Percentiles rank a stretch among this genome's conserved stretches.
These are phyloP conservation scores for Dipodomys merriami DNA, from an alignment of 2,113 vertebrate species.

Conservation along the genomic window DNA sequence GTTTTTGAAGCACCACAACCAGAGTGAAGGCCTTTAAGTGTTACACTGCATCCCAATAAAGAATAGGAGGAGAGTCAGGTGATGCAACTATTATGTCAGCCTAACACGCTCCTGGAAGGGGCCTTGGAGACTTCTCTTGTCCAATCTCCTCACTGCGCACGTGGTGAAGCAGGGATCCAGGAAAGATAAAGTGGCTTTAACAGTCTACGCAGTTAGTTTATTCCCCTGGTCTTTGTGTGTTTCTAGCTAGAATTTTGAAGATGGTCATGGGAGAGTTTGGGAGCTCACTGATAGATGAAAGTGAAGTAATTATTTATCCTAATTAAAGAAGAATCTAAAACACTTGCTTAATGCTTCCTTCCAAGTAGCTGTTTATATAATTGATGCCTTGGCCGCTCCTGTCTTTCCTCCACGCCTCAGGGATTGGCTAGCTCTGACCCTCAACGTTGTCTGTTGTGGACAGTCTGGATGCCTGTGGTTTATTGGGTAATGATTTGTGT, in stretches of 20 bases:
- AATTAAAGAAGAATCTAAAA: conserved; percentile 78
- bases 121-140: conserved; percentile 23
- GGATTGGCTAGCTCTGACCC: conserved; percentile 69
- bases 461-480: conserved; percentile 66
- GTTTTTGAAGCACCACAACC: conserved; percentile 35
- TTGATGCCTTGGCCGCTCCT: conserved; percentile 65
- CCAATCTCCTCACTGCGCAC: conserved; percentile 15
- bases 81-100: neutral
- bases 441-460: conserved; percentile 63
- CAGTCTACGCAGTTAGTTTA: conserved; percentile 49
- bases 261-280: conserved; percentile 64
- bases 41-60: neutral
- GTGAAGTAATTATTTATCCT: conserved; percentile 70
- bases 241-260: conserved; percentile 71
- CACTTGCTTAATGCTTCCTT: conserved; percentile 68
- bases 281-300: conserved; percentile 75
- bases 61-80: neutral
- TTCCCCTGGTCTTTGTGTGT: conserved; percentile 53
- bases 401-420: conserved; percentile 47
- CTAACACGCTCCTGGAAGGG: neutral
- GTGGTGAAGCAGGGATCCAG: conserved; percentile 35
- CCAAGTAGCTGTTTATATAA: conserved; percentile 74
- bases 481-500: conserved; percentile 80
- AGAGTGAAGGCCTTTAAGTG: conserved; percentile 25
- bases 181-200: conserved; percentile 61